These are phyloP conservation scores for Saguinus midas DNA, from an alignment of 2,113 vertebrate genomes.

Conservation along the genomic window DNA sequence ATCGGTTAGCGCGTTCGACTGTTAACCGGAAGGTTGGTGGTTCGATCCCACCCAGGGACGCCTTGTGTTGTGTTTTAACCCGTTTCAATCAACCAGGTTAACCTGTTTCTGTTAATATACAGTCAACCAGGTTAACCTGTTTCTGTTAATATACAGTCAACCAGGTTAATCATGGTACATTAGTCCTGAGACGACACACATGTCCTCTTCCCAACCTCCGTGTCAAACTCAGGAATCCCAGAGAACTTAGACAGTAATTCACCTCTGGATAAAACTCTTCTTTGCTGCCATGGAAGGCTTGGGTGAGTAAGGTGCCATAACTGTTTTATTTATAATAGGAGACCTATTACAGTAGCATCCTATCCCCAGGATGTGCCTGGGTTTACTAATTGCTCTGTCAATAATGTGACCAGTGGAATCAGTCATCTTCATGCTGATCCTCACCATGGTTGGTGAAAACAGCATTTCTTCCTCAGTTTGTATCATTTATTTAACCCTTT, in stretches of 20 bases:
- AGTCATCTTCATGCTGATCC: neutral
- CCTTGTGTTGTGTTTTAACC: neutral
- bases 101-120: too few species aligned
- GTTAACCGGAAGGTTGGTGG: neutral
- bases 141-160: too few species aligned
- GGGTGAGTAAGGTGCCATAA: too few species aligned
- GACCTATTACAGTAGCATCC: neutral
- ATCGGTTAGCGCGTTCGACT: neutral
- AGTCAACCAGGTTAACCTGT: too few species aligned
- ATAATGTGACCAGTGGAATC: too few species aligned
- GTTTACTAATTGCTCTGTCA: neutral
- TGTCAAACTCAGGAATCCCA: too few species aligned
- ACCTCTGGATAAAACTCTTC: too few species aligned
- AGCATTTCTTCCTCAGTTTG: neutral
- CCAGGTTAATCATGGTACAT: too few species aligned
- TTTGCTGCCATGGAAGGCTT: too few species aligned
- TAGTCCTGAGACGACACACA: too few species aligned
- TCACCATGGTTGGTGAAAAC: neutral
- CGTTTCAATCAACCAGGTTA: neutral
- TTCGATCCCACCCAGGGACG: neutral
- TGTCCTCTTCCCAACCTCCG: too few species aligned
- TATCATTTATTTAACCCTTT: neutral
- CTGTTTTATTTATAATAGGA: neutral
- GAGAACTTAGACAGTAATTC: too few species aligned
- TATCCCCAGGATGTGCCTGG: neutral